phyloP scores from a whole-genome alignment of 2,888 invertebrate species.

The Lottia gigantea region DNA sequence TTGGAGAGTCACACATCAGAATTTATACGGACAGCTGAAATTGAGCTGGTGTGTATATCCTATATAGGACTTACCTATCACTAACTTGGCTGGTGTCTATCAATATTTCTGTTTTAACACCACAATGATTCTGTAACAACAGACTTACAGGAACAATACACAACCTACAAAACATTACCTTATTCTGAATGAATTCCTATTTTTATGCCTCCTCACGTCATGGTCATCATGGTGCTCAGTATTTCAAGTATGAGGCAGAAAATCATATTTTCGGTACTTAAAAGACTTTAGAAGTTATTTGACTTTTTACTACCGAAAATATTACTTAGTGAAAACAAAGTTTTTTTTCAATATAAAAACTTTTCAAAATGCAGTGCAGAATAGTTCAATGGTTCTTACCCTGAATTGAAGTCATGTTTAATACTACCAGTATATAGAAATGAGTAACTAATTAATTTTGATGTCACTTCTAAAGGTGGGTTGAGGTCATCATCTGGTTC shows the following conservation, averaged over 20 bases:
- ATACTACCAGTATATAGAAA: slow-evolving; percentile 74
- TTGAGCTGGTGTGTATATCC: no score
- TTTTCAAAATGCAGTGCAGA: no score
- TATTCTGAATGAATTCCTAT: no score
- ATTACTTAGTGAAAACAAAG: no score
- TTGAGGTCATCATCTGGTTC: slow-evolving; percentile 40
- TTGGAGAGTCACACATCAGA: no score
- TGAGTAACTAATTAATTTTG: slow-evolving; percentile 74
- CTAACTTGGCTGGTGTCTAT: slow-evolving; percentile 58
- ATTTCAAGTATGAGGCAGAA: not conserved
- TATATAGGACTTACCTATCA: slow-evolving; percentile 53
- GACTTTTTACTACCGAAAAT: no score
- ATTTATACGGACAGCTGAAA: no score
- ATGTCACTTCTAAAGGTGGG: slow-evolving; percentile 64
- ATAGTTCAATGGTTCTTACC: slow-evolving; percentile 43
- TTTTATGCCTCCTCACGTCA: no score
- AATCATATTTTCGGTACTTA: no score
- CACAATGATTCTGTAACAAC: slow-evolving; percentile 52
- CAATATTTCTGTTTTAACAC: slow-evolving; percentile 45
- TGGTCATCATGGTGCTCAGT: not conserved
- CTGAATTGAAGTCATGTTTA: slow-evolving; percentile 74
- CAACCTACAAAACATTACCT: slow-evolving; percentile 69
- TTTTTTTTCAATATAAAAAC: no score
- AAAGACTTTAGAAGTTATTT: no score
- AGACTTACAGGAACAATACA: slow-evolving; percentile 79